These are phyloP conservation scores for Agrotis clavis DNA, from an alignment of 2,888 invertebrate genomes.

Conservation along the genomic window DNA sequence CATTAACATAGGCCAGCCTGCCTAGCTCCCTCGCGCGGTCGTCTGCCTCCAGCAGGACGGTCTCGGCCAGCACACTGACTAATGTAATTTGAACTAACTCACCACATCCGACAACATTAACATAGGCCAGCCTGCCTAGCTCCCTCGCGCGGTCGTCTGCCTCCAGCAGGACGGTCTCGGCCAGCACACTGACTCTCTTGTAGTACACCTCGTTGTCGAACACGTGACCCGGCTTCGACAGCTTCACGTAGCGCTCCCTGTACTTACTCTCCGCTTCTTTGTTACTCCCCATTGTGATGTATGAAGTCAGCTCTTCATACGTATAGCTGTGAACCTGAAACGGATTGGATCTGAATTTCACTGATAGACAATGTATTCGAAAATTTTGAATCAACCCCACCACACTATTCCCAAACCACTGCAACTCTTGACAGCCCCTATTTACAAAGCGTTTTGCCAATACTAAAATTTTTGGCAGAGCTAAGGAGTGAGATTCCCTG, in stretches of 20 bases:
- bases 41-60: constrained; percentile 92
- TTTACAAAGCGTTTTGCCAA: too few relatives aligned
- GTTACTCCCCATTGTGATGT: constrained; percentile 73
- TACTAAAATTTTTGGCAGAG: too few relatives aligned
- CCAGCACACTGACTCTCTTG: constrained; percentile 89
- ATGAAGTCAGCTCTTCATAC: constrained; percentile 77
- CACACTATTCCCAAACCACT: too few relatives aligned
- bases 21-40: constrained; percentile 87
- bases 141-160: constrained; percentile 91
- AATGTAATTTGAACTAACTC: constrained; percentile 10
- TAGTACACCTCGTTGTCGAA: constrained; percentile 87
- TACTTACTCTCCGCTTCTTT: constrained; percentile 75
- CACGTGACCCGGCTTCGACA: constrained; percentile 65
- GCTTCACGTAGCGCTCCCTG: constrained; percentile 78
- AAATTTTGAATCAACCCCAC: too few relatives aligned
- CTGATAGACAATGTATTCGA: too few relatives aligned
- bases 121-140: constrained; percentile 88
- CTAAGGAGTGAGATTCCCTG: too few relatives aligned
- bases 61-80: constrained; percentile 87
- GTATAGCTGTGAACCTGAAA: constrained; percentile 82
- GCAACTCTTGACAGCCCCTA: too few relatives aligned
- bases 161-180: constrained; percentile 92
- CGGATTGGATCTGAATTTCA: too few relatives aligned
- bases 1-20: constrained; percentile 92
- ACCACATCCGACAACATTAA: constrained; percentile 92